Evolutionary conservation across 2,113 vertebrate species (phyloP).

Genomic region (Gobius niger): DNA sequence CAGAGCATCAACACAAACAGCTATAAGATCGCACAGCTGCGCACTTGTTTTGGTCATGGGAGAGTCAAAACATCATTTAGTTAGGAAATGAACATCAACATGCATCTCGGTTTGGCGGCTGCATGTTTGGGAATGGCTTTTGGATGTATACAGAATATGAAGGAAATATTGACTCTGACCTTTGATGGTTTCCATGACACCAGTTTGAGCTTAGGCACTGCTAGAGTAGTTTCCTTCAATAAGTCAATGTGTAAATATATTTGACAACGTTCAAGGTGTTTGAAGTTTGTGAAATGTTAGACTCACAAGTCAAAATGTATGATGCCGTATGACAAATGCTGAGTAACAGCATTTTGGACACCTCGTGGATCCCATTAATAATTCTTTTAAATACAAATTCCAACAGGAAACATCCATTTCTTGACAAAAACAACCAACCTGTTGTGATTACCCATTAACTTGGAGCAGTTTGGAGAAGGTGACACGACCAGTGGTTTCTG

Average conservation of each 20-base stretch:
- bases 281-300: neutral
- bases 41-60: conserved; percentile 1
- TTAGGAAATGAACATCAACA: neutral
- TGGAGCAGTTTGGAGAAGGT: too few relatives aligned
- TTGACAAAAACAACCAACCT: too few relatives aligned
- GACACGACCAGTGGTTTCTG: too few relatives aligned
- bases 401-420: too few relatives aligned
- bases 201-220: neutral
- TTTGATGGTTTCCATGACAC: neutral
- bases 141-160: neutral
- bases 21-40: conserved; percentile 29
- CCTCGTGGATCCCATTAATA: too few relatives aligned
- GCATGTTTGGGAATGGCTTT: neutral
- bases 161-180: neutral
- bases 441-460: too few relatives aligned
- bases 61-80: neutral
- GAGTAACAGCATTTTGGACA: too few relatives aligned
- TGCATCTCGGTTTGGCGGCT: neutral
- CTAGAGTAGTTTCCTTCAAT: neutral
- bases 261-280: neutral
- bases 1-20: conserved; percentile 30
- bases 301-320: neutral
- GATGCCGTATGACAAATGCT: too few relatives aligned
- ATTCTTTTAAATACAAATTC: too few relatives aligned
- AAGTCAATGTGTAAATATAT: conserved; percentile 2